Evolutionary conservation across 2,797 vertebrate genomes (phyloP).

Genomic region (Sphaeramia orbicularis): DNA sequence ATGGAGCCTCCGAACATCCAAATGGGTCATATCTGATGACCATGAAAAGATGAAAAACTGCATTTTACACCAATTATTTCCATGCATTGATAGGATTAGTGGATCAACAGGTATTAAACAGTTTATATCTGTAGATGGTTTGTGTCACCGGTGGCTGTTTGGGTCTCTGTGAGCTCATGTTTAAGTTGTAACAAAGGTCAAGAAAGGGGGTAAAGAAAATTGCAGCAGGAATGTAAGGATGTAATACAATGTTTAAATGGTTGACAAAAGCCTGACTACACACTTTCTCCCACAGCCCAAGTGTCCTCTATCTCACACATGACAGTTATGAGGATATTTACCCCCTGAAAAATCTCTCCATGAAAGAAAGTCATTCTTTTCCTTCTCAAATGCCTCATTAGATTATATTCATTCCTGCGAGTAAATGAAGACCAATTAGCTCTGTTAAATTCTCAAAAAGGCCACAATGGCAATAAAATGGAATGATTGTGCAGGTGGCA

Average conservation of each 20-base stretch:
- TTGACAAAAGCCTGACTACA: background rate
- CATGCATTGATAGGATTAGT: too few relatives aligned
- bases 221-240: background rate
- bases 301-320: constrained; percentile 17
- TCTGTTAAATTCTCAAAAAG: constrained; percentile 59
- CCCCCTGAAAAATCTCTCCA: constrained; percentile 34
- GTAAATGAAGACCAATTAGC: constrained; percentile 70
- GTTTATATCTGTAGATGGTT: too few relatives aligned
- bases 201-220: constrained; percentile 2
- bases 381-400: constrained; percentile 47
- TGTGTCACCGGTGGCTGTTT: too few relatives aligned
- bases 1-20: too few relatives aligned
- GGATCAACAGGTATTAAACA: too few relatives aligned
- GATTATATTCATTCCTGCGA: constrained; percentile 38
- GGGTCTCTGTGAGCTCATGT: constrained; percentile 12
- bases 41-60: too few relatives aligned
- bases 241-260: too few relatives aligned
- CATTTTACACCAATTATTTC: too few relatives aligned
- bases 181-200: background rate
- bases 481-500: constrained; percentile 62
- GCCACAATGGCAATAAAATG: constrained; percentile 64
- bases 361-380: constrained; percentile 41
- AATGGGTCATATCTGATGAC: too few relatives aligned
- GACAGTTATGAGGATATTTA: constrained; percentile 26
- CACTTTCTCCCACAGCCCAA: constrained; percentile 11